A percentile compares a stretch with the other conserved stretches of the same genome.
phyloP scores from a whole-genome alignment of 2,113 vertebrate genomes.

The Leptodactylus fuscus region DNA sequence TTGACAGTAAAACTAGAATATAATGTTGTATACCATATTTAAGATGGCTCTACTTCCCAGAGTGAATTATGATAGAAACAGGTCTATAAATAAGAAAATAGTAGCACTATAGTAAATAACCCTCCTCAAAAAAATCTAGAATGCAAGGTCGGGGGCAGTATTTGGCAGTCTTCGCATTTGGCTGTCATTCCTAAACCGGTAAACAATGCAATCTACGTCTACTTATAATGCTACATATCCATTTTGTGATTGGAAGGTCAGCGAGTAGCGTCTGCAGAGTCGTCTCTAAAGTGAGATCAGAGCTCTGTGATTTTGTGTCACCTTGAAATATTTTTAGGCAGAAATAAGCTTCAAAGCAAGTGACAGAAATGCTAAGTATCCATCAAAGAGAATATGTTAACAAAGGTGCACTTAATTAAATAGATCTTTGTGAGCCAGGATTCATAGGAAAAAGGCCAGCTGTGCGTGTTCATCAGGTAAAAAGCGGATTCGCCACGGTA shows the following conservation, averaged over 20 bases:
- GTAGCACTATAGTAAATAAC: too few relatives aligned
- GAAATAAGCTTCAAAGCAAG: constrained; percentile 42
- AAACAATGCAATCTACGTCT: not conserved
- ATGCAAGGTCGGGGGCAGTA: too few relatives aligned
- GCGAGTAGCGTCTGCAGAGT: not conserved
- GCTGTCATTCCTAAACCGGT: too few relatives aligned
- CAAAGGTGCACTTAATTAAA: constrained; percentile 55
- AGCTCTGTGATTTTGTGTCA: constrained; percentile 30
- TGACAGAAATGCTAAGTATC: constrained; percentile 55
- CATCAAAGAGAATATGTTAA: constrained; percentile 60
- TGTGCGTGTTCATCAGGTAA: constrained; percentile 35
- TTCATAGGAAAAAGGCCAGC: constrained; percentile 55
- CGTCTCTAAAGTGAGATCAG: constrained; percentile 6
- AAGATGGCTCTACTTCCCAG: too few relatives aligned
- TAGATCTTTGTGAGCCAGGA: constrained; percentile 50
- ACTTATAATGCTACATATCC: not conserved
- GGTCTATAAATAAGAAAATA: too few relatives aligned
- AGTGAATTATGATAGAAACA: too few relatives aligned
- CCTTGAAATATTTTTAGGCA: constrained; percentile 46
- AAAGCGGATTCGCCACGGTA: not conserved
- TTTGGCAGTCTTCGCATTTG: not conserved
- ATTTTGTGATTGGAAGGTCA: constrained; percentile 16
- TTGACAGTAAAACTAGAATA: too few relatives aligned
- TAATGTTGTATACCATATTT: too few relatives aligned
- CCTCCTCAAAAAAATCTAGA: too few relatives aligned